phyloP scores from a whole-genome alignment of 2,797 vertebrate genomes.

The Tapera naevia region DNA sequence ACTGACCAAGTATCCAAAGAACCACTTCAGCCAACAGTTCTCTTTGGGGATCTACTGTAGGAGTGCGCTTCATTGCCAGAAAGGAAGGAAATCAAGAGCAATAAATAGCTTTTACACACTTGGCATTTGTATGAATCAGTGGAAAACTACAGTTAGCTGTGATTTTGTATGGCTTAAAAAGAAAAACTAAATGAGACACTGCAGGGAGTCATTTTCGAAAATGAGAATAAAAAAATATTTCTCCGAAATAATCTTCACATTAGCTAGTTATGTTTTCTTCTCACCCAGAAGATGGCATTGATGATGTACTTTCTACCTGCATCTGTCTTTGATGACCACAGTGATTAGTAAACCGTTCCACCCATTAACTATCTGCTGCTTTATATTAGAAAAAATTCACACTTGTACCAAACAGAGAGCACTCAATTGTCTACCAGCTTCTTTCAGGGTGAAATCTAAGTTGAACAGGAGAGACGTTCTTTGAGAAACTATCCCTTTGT shows the following conservation, averaged over 20 bases:
- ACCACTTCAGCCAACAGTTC: accelerated
- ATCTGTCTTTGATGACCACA: neutral
- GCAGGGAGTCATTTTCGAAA: neutral
- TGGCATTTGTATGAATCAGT: neutral
- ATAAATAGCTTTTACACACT: neutral
- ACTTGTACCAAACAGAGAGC: neutral
- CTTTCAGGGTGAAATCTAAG: neutral
- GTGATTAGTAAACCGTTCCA: neutral
- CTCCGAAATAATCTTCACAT: neutral
- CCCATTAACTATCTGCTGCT: neutral
- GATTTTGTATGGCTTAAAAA: neutral
- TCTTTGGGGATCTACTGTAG: accelerated
- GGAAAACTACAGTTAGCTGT: neutral
- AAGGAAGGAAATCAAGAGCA: neutral
- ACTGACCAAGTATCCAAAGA: neutral
- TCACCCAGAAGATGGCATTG: neutral
- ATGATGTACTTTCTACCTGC: neutral
- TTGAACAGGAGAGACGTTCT: neutral
- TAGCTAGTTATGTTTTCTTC: neutral
- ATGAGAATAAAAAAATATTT: neutral
- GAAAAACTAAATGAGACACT: neutral
- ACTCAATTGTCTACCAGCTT: neutral
- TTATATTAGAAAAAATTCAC: neutral
- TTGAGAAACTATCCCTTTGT: neutral
- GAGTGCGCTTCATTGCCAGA: accelerated